A percentile compares a stretch with the other conserved stretches of the same genome.
Evolutionary conservation across 2,113 vertebrate genomes (phyloP).

Genomic region (Phoenicopterus ruber): DNA sequence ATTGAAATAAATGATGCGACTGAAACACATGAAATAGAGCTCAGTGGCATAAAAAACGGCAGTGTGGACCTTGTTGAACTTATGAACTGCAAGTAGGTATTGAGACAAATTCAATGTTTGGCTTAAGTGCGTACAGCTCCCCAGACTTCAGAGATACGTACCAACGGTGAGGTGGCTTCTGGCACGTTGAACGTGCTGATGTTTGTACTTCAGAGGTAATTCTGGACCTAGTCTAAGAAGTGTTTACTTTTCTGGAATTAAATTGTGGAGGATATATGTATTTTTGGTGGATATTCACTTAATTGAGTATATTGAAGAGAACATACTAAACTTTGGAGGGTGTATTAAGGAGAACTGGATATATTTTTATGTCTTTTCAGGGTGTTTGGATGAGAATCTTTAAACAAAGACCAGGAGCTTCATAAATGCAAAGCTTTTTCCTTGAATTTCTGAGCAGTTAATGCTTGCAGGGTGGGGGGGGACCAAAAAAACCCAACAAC

Average conservation of each 20-base stretch:
- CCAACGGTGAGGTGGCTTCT: not conserved
- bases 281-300: not conserved
- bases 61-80: not conserved
- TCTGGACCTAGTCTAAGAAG: not conserved
- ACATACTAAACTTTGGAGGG: not conserved
- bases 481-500: no score
- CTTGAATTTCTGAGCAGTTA: not conserved
- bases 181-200: rapidly evolving
- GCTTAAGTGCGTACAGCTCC: not conserved
- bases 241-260: not conserved
- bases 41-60: not conserved
- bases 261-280: not conserved
- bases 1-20: not conserved
- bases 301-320: not conserved
- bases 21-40: not conserved
- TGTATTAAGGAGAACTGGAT: not conserved
- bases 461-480: not conserved
- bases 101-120: not conserved
- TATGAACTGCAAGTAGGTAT: not conserved
- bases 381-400: not conserved
- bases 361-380: not conserved
- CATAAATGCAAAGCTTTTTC: not conserved
- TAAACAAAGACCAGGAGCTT: not conserved
- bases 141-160: not conserved
- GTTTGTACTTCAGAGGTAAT: not conserved